A percentile compares a stretch with the other conserved stretches of the same genome.
Conservation (phyloP, 2,797 vertebrate species). For the Gephyroberyx darwinii region DNA sequence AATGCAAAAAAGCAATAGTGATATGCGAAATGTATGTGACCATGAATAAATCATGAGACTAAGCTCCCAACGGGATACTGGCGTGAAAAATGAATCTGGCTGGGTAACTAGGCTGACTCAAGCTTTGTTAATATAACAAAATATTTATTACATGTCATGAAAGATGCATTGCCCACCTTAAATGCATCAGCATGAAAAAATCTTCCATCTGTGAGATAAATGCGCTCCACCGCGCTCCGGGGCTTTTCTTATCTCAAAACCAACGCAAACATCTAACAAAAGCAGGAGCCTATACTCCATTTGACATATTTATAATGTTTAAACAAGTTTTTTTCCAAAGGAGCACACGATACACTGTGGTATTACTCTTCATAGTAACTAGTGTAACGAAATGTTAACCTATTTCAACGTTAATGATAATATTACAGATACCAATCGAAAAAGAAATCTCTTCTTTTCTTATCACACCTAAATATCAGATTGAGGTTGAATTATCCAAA, state of each 20-base stretch:
- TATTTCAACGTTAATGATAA: not conserved
- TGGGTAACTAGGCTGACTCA: slow-evolving; percentile 52
- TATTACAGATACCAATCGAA: not conserved
- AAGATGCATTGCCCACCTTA: slow-evolving; percentile 59
- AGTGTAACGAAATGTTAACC: no score
- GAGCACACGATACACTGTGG: not conserved
- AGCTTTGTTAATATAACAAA: slow-evolving; percentile 63
- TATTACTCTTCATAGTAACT: not conserved
- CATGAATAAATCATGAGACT: slow-evolving; percentile 66
- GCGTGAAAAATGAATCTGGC: slow-evolving; percentile 56
- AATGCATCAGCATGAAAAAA: slow-evolving; percentile 31
- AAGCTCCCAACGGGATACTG: slow-evolving; percentile 47
- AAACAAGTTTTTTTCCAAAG: slow-evolving; percentile 5
- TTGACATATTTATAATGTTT: slow-evolving; percentile 12
- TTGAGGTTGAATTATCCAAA: slow-evolving; percentile 1
- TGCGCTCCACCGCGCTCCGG: not conserved
- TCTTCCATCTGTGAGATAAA: slow-evolving; percentile 36
- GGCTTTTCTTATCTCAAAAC: slow-evolving; percentile 15
- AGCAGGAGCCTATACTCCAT: not conserved
- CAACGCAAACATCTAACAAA: slow-evolving; percentile 20
- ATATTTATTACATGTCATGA: slow-evolving; percentile 69
- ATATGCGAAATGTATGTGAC: slow-evolving; percentile 32
- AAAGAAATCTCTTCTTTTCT: not conserved
- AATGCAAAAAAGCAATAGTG: slow-evolving; percentile 33
- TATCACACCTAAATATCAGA: not conserved